A percentile compares a stretch with the other conserved stretches of the same genome.
Conservation (phyloP, 2,113 vertebrate species). For the Corydoras maculifer region DNA sequence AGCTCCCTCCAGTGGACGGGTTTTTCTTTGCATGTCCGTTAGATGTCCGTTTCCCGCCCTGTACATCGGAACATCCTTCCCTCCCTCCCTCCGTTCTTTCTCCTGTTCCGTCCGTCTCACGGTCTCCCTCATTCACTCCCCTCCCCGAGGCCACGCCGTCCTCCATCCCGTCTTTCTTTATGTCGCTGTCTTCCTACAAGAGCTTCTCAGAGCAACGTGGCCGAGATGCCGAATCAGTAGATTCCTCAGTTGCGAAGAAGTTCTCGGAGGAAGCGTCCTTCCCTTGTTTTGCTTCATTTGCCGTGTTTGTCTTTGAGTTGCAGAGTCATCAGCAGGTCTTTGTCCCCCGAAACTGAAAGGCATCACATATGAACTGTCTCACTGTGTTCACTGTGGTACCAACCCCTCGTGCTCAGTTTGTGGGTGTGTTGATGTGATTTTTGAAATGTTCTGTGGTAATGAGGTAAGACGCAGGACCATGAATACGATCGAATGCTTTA, state of each 20-base stretch:
- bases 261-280: slow-evolving; percentile 58
- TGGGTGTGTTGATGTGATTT: slow-evolving; percentile 39
- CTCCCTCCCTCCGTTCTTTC: no score
- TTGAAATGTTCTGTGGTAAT: slow-evolving; percentile 30
- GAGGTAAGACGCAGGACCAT: slow-evolving; percentile 40
- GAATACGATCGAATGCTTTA: slow-evolving; percentile 12
- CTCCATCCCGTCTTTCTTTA: slow-evolving; percentile 17
- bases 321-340: slow-evolving; percentile 41
- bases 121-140: no score
- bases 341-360: slow-evolving; percentile 18
- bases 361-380: slow-evolving; percentile 51
- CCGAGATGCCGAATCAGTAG: no score
- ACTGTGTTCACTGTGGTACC: slow-evolving; percentile 53
- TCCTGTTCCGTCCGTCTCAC: no score
- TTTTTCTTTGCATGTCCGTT: background rate
- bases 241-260: slow-evolving; percentile 20
- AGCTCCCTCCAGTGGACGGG: slow-evolving; percentile 25
- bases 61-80: no score
- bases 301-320: slow-evolving; percentile 48
- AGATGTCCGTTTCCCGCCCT: no score
- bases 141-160: no score
- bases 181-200: slow-evolving; percentile 55
- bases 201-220: slow-evolving; percentile 11
- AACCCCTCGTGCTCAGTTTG: slow-evolving; percentile 45
- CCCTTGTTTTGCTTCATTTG: slow-evolving; percentile 58